phyloP scores from a whole-genome alignment of 2,888 invertebrate genomes.

The Nomada flava region DNA sequence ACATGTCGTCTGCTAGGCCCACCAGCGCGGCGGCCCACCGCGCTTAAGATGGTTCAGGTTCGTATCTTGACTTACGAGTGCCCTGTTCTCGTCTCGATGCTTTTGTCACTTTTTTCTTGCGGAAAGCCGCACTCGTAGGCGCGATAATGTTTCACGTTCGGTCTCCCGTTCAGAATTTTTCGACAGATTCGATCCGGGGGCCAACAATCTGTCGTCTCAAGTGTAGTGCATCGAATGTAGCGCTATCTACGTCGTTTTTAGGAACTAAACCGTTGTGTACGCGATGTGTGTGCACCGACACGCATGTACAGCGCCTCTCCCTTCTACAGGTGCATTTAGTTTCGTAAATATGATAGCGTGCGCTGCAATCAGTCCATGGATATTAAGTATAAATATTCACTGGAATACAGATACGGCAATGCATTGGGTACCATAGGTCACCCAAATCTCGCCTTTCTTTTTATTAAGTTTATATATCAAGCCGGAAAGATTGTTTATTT shows the following conservation, averaged over 20 bases:
- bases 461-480: not conserved
- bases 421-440: not conserved
- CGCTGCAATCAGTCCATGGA: constrained; percentile 40
- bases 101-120: not conserved
- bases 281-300: not conserved
- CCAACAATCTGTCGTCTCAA: constrained; percentile 43
- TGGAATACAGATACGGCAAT: not conserved
- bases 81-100: constrained; percentile 8
- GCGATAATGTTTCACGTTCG: constrained; percentile 17
- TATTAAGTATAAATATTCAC: not conserved
- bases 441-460: not conserved
- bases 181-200: constrained; percentile 9
- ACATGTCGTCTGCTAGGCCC: constrained; percentile 84
- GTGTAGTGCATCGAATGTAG: constrained; percentile 33
- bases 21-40: constrained; percentile 73
- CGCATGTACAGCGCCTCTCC: not conserved
- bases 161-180: constrained; percentile 17
- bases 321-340: constrained; percentile 5
- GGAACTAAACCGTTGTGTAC: constrained; percentile 17
- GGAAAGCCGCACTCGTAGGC: not conserved
- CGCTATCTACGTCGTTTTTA: constrained; percentile 20
- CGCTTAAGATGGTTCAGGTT: constrained; percentile 62
- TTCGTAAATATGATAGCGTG: constrained; percentile 26
- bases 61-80: constrained; percentile 30
- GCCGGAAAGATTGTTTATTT: not conserved